Evolutionary conservation across 2,888 invertebrate genomes (phyloP), one percentile per base, ranked within the genome.

Genomic region (Caprella mutica): DNA sequence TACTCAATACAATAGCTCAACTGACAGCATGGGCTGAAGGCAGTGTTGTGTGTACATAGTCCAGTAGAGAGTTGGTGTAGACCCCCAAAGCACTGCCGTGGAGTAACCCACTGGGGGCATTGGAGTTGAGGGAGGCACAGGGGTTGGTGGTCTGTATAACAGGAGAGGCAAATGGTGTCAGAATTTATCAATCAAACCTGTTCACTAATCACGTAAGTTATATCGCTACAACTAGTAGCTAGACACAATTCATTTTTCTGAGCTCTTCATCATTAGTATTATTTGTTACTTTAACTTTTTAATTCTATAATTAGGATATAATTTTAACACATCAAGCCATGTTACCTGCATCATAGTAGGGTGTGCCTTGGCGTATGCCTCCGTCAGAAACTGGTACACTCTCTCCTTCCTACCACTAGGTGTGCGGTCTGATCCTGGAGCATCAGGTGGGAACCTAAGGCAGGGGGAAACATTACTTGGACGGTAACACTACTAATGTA

Each of bases 21-120:
- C 48, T 26, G 42, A 38, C 29, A 14, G 43, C 46, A 19, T 65
- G 63, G 46, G 30, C 30, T 27, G 29, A n/a, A 33, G 9, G 9
- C 8, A 66, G 61, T n/a, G 65, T 63, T 5, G 39, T 42, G 58
- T 66, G 67, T 29, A 66, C 67, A 58, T 66, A 69, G 40, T 69
- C 67, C 21, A 69, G 52, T n/a, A 69, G 62, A 5, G 68, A 66
- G 33, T 65, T 44, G 48, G 46, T 53, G 64, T 67, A 65, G 44
- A 65, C 56, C 42, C 59, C 55, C 35, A 56, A 21, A 52, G 54
- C 56, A 50, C 65, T 44, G 19, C 58, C 65, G 35, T 52, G 65
- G 42, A 65, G 55, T 55, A 56, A 58, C 27, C 59, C 63, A 5
- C 51, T 60, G 8, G 65, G 66, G 48, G 48, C 58, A 12, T 40